Evolutionary conservation across 2,888 invertebrate species (phyloP), one percentile per base, ranked within the genome.

Genomic region (Pyrrhosoma nymphula): DNA sequence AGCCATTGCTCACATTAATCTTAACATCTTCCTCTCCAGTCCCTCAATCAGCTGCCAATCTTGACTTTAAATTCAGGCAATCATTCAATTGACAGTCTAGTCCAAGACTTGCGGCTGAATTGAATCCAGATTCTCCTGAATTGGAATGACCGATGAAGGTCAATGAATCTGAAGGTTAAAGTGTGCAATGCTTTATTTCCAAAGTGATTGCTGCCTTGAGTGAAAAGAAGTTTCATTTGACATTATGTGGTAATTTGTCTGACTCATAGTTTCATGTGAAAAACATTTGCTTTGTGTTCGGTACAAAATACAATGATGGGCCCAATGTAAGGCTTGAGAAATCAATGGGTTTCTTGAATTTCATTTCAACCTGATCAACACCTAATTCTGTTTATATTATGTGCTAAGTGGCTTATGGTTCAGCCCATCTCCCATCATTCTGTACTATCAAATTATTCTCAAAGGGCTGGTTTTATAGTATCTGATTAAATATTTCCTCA

Each of bases 151-250:
- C 82, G n/a, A 35, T 16, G 35, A 18, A 82, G 82, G 82, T 35
- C 82, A 82, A 82, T 82, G 82, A 82, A 35, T 35, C 82, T 69
- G 82, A 82, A 82, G 82, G 82, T 82, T 35, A 82, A 35, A 35
- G n/a, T 82, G 35, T 35, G 16, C 82, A 82, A 16, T 82, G 35
- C 82, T 10, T 30, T 14, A 30, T 82, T 82, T 82, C 12, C 82
- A 14, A 26, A 35, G 30, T 35, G 35, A 69, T 6, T 35, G 0
- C 18, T 35, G 12, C 16, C 82, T 14, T n/a, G 0, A 35, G 30
- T 35, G 35, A 14, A 26, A 82, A 35, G n/a, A n/a, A 0, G 10
- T 26, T 6, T 69, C 23, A 26, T 26, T 69, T 69, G 1, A 26
- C 69, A 69, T n/a, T 60, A 60, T 47, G 47, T 47, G 47, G 8